Evolutionary conservation across 1,140 invertebrate species (phyloP), one percentile per base, ranked within the genome.

Genomic region (Drosophila yakuba): DNA sequence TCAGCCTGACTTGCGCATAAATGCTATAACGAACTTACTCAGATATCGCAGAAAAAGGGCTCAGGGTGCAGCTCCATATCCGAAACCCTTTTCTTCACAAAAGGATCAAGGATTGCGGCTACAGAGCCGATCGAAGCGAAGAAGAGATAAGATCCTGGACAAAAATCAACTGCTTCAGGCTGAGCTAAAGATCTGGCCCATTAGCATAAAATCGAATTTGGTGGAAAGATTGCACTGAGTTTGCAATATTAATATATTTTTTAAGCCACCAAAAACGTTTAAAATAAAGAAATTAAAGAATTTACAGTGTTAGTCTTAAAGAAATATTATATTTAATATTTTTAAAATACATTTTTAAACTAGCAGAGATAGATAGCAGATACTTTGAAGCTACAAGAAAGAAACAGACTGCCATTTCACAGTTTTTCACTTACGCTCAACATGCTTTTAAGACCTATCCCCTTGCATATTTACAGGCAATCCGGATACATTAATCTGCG

Each of bases 401-500:
- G 2, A 20, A 20, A 20, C 20, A 1, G 20, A 20, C 20, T 20
- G 2, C 20, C 2, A 5, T 50, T 12, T 14, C 43, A 20, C 12
- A 28, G 10, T 59, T 59, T 74, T 38, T 20, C 8, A 12, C 38
- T 41, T 35, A 50, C 4, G 14, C 25, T 2, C n/a, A 43, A 59
- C 14, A 23, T 4, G 7, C 23, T 67, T 50, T 25, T 14, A 41
- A 55, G 41, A 11, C 4, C 38, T 54, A 48, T 48, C 59, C 23
- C 15, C 36, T 62, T 60, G 20, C 41, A 52, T 66, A 67, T 71
- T 94, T 94, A 2, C 93, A 97, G 96, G 95, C 93, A 96, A 96
- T 93, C 96, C 96, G 77, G 97, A 97, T 92, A 96, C 97, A 91
- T 94, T 97, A 91, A 97, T 97, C 86, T 97, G 97, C 93, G 97